Evolutionary conservation across 2,113 vertebrate species (phyloP), one percentile per base, ranked within the genome.

Genomic region (Microtus oregoni): DNA sequence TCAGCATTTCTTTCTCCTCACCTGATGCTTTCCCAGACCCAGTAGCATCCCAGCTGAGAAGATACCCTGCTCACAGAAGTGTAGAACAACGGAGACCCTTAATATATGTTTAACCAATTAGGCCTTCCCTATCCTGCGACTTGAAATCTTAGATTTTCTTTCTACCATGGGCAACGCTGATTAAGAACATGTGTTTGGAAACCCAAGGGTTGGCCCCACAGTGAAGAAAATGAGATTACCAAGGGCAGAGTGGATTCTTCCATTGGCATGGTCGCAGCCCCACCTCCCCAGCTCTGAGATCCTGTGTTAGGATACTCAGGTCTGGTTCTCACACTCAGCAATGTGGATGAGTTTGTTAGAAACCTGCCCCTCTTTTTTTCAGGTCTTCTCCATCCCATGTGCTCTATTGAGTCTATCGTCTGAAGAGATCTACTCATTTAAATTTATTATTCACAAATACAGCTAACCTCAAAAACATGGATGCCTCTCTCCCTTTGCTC

Each of bases 111-210:
- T 87, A 87, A 85, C 14, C n/a, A 58, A 1, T 28, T 41, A 63
- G 15, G 6, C 77, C 79, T 87, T 35, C 67, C n/a, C 32, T 61
- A 65, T 32, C 41, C 73, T 77, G 15, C 77, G 32, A 90, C 50
- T 95, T 93, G 75, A 47, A 63, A 93, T 90, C 55, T 65, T 32
- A 13, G 61, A 2, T 52, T 92, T 26, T 82, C 90, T 94, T 89
- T 68, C 65, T 75, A 6, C 47, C 38, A 22, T 24, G 44, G 50
- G 58, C 89, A 77, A 24, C 61, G 72, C 50, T 93, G 58, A 96
- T 94, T 67, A 90, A 41, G 77, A 96, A 91, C 95, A 89, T 50
- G 26, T 96, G 92, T 86, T 68, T 82, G 26, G 58, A 93, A 96
- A 93, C 47, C 17, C 22, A 75, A 88, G 90, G 63, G 52, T 28